Conservation (phyloP, 2,113 vertebrate species). For the Oophaga pumilio region DNA sequence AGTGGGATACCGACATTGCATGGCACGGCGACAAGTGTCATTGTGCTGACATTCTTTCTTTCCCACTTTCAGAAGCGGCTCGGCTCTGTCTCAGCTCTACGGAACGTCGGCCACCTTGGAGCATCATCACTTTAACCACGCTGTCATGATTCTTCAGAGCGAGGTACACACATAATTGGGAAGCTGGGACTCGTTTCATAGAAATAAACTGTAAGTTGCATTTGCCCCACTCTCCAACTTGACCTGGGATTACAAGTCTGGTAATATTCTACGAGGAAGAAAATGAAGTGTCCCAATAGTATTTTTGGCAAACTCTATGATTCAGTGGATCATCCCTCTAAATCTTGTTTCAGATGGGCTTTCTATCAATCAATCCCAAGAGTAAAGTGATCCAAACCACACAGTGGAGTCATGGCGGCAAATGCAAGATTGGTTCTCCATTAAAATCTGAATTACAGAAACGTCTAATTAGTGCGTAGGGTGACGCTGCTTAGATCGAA, state of each 20-base stretch:
- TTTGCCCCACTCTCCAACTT: background rate
- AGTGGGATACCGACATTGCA: background rate
- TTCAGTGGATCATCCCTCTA: no score
- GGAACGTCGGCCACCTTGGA: constrained; percentile 97
- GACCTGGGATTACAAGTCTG: background rate
- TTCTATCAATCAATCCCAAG: background rate
- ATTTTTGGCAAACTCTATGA: no score
- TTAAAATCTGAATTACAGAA: background rate
- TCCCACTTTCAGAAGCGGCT: constrained; percentile 84
- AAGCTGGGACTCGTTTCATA: background rate
- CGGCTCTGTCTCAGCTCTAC: constrained; percentile 94
- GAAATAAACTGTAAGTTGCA: background rate
- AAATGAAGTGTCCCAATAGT: no score
- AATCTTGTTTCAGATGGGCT: background rate
- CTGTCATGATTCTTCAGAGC: constrained; percentile 99
- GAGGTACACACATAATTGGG: constrained; percentile 78
- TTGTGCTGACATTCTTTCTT: constrained; percentile 41
- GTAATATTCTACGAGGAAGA: background rate
- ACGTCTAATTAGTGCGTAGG: background rate
- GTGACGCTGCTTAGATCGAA: background rate
- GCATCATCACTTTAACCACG: constrained; percentile 99
- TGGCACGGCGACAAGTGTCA: constrained; percentile 10
- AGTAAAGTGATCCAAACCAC: background rate
- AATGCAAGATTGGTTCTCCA: background rate
- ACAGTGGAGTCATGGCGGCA: background rate